Conservation (phyloP, 2,113 vertebrate genomes). For the Cnemophilus loriae region DNA sequence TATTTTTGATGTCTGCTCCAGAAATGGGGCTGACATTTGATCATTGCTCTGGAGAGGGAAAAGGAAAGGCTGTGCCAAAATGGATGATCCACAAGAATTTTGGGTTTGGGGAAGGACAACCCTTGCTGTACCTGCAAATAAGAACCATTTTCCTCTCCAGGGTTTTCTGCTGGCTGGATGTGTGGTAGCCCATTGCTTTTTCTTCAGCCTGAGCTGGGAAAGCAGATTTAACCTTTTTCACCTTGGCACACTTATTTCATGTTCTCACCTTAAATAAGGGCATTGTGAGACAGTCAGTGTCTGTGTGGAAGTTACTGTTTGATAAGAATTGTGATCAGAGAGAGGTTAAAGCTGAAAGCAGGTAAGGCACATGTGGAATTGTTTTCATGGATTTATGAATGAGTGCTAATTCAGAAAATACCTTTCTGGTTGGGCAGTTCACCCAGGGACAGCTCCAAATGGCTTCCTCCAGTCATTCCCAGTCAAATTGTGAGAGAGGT, state of each 20-base stretch:
- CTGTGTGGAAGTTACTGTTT: not conserved
- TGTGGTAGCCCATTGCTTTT: not conserved
- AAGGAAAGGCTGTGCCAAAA: not conserved
- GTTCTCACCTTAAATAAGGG: not conserved
- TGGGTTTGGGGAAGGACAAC: not conserved
- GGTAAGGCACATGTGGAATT: not conserved
- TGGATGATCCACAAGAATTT: not conserved
- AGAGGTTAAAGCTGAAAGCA: not conserved
- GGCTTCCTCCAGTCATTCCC: not conserved
- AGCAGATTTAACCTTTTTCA: not conserved
- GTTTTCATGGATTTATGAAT: rapidly evolving
- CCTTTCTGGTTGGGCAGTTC: not conserved
- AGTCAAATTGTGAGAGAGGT: rapidly evolving
- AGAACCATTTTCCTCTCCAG: not conserved
- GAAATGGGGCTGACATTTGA: not conserved
- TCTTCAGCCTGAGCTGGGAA: not conserved
- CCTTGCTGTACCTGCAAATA: not conserved
- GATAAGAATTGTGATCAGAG: not conserved
- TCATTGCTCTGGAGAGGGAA: not conserved
- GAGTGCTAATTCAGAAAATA: not conserved
- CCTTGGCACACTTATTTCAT: not conserved
- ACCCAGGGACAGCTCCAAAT: not conserved
- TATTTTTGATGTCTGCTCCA: not conserved
- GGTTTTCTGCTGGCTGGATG: not conserved
- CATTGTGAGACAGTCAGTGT: not conserved